Base-by-base conservation (phyloP, 2,888 invertebrate genomes). In the Strigamia transsilvanica region DNA sequence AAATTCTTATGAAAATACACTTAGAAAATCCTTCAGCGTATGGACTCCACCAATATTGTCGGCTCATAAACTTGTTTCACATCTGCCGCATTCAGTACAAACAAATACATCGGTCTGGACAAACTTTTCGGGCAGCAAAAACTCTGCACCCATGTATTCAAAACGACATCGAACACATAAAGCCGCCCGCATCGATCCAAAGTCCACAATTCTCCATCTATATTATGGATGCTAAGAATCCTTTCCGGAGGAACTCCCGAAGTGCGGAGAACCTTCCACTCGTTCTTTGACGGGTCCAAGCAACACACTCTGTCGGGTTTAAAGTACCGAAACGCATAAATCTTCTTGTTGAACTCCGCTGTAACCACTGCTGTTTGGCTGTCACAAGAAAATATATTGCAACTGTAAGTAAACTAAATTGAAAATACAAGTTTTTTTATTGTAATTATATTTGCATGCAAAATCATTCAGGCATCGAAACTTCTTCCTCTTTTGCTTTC, bases 221-320 rank as follows among this genome's bases (percentile, higher is more conserved):
- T 23, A n/a, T 80, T 51, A 5, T 23, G 23, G 18, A 80, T 80
- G 13, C 42, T 10, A 13, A 46, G 7, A 5, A 80, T 80, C 7
- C 42, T 21, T 2, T 80, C 80, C 6, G 80, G 80, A 21, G 80
- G 27, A 1, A 12, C 2, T 9, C 80, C 80, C 2, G 51, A 4
- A 2, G 80, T 80, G 3, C 51, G 18, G 15, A 27, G 3, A 18
- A 80, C 51, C 51, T 51, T n/a, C 80, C 80, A 80, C 15, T 80
- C 80, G 13, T 80, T 80, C 51, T 80, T 80, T 7, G 27, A 7
- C 12, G 80, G 80, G 27, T 80, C 23, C 9, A 80, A 51, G 27
- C 80, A 80, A 12, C 80, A 80, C n/a, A 80, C 80, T 23, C 51
- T 18, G 13, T 80, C 80, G 7, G 80, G 80, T 32, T 80, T 46